A percentile compares a stretch with the other conserved stretches of the same genome.
Evolutionary conservation across 2,888 invertebrate genomes (phyloP).

Genomic region (Acrobasis consociella): DNA sequence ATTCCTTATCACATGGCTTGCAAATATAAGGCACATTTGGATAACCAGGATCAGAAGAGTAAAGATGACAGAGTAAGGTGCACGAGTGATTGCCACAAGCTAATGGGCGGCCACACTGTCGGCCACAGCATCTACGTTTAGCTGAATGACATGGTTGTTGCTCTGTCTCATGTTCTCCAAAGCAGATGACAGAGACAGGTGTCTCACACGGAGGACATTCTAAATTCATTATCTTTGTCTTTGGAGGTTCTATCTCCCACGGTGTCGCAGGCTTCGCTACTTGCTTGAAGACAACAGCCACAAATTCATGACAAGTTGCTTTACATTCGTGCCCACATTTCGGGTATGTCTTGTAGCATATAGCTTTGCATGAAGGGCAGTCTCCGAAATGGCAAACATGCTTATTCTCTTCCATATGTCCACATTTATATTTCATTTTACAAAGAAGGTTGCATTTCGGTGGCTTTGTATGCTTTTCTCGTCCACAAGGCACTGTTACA

Average conservation of each 20-base stretch:
- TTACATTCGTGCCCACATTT: slow-evolving; percentile 87
- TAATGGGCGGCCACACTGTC: slow-evolving; percentile 87
- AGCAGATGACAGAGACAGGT: slow-evolving; percentile 87
- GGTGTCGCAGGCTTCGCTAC: slow-evolving; percentile 84
- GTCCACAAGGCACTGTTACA: slow-evolving; percentile 93
- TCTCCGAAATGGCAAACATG: slow-evolving; percentile 92
- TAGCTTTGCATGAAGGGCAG: slow-evolving; percentile 91
- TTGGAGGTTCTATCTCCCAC: slow-evolving; percentile 84
- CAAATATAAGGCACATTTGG: slow-evolving; percentile 75
- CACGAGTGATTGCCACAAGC: slow-evolving; percentile 92
- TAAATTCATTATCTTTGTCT: slow-evolving; percentile 75
- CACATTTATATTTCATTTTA: slow-evolving; percentile 91
- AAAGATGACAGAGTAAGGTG: slow-evolving; percentile 86
- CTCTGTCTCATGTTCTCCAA: slow-evolving; percentile 88
- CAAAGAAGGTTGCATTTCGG: slow-evolving; percentile 90
- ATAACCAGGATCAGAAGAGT: slow-evolving; percentile 48
- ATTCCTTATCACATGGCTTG: slow-evolving; percentile 77
- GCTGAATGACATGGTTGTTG: slow-evolving; percentile 88
- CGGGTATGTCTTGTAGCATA: slow-evolving; percentile 84
- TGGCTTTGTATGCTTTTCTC: slow-evolving; percentile 88
- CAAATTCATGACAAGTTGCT: slow-evolving; percentile 89
- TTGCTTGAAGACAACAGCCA: slow-evolving; percentile 84
- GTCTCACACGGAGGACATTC: slow-evolving; percentile 89
- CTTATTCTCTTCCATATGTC: slow-evolving; percentile 87
- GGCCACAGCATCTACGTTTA: slow-evolving; percentile 88